Conservation (phyloP, 2,888 invertebrate species). For the Abrostola tripartita region DNA sequence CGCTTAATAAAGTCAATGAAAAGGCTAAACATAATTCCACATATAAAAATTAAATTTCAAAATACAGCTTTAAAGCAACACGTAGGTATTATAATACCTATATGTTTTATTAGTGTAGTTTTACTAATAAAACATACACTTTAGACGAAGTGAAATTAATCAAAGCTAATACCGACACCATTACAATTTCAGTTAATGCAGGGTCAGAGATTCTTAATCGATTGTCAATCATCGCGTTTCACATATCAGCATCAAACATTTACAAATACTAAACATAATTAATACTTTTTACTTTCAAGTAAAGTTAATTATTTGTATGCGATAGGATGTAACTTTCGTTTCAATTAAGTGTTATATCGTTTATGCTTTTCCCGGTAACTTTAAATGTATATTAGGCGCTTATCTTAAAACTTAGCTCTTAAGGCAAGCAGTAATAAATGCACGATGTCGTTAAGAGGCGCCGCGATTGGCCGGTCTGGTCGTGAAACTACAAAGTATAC, state of each 20-base stretch:
- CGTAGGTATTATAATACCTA: no score
- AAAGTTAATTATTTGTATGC: conserved; percentile 13
- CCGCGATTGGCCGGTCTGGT: conserved; percentile 49
- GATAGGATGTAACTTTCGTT: not conserved
- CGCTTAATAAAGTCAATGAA: not conserved
- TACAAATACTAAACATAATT: conserved; percentile 31
- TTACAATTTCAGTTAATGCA: conserved; percentile 27
- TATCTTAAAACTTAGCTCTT: conserved; percentile 49
- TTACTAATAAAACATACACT: no score
- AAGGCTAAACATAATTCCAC: conserved; percentile 3
- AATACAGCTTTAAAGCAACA: no score
- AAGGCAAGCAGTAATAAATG: conserved; percentile 64
- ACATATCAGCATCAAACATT: conserved; percentile 38
- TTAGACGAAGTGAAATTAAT: conserved; percentile 34
- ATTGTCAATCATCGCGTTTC: conserved; percentile 43
- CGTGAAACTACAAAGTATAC: conserved; percentile 57
- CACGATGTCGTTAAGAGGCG: conserved; percentile 68
- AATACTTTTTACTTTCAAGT: conserved; percentile 32
- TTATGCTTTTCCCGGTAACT: not conserved
- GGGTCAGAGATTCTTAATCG: conserved; percentile 46
- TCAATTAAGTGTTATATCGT: no score
- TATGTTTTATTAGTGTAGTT: no score
- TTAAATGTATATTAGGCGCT: conserved; percentile 43
- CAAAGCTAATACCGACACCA: conserved; percentile 31
- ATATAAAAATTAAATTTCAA: conserved; percentile 2